Evolutionary conservation across 2,888 invertebrate genomes (phyloP).

Genomic region (Microplitis deprimator): DNA sequence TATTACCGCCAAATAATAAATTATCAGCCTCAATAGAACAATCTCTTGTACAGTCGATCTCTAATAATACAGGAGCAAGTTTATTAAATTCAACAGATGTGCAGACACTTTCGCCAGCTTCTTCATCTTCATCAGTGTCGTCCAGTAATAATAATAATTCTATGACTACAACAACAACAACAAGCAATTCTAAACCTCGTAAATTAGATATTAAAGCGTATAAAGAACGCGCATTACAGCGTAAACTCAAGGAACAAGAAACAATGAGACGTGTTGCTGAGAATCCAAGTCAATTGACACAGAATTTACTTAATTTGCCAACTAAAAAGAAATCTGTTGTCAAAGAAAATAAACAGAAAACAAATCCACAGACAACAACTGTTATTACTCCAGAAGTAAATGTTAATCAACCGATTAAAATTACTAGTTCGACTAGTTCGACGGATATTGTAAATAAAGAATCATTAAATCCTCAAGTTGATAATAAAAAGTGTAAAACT

Average conservation of each 20-base stretch:
- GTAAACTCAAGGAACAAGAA: slow-evolving; percentile 49
- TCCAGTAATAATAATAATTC: background rate
- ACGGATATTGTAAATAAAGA: background rate
- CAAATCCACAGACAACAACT: background rate
- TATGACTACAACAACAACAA: background rate
- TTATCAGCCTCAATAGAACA: background rate
- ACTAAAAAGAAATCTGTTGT: background rate
- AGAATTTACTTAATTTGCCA: slow-evolving; percentile 55
- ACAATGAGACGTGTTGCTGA: slow-evolving; percentile 46
- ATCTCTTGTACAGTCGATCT: background rate
- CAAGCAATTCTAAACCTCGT: slow-evolving; percentile 48
- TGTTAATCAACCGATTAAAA: background rate
- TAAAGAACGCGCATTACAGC: slow-evolving; percentile 60
- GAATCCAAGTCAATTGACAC: slow-evolving; percentile 53
- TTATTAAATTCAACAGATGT: background rate
- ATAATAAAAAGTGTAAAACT: background rate
- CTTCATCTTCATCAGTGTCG: slow-evolving; percentile 13
- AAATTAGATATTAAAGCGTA: slow-evolving; percentile 65
- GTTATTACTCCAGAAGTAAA: background rate
- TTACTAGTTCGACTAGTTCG: background rate
- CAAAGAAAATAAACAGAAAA: background rate
- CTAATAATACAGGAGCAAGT: background rate
- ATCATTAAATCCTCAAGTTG: background rate
- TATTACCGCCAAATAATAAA: background rate
- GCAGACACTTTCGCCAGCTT: background rate